These are phyloP conservation scores for Etheostoma perlongum DNA, from an alignment of 2,797 vertebrate genomes.

Conservation along the genomic window DNA sequence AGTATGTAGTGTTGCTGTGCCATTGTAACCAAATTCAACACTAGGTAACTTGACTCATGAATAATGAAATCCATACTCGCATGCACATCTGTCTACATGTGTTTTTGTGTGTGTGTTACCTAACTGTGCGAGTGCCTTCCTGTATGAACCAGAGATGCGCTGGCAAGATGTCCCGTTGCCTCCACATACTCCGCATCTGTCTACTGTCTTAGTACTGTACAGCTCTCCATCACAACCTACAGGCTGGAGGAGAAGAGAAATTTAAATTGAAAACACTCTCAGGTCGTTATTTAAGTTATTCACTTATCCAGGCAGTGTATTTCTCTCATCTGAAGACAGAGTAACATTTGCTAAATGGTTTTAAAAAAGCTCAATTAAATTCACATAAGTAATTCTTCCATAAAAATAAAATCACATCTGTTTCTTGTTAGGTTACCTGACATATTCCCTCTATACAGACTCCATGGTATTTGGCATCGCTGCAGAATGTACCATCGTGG, in stretches of 20 bases:
- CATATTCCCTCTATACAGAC: conserved; percentile 92
- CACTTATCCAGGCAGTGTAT: not conserved
- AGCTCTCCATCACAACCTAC: conserved; percentile 92
- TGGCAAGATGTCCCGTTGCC: conserved; percentile 90
- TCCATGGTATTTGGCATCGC: conserved; percentile 87
- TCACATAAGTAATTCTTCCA: not conserved
- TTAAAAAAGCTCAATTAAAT: not conserved
- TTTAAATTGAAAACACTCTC: not conserved
- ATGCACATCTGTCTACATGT: conserved; percentile 36
- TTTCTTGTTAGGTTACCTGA: conserved; percentile 84
- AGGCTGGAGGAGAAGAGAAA: conserved; percentile 79
- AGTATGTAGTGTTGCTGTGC: not conserved
- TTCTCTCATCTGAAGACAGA: too few relatives aligned
- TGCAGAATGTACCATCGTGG: conserved; percentile 92
- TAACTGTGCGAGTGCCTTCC: conserved; percentile 92
- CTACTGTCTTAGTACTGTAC: conserved; percentile 87
- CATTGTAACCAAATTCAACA: conserved; percentile 5
- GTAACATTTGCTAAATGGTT: not conserved
- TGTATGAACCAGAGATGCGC: conserved; percentile 91
- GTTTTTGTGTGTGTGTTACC: conserved; percentile 79
- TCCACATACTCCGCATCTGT: conserved; percentile 91
- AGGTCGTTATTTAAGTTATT: not conserved
- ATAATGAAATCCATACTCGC: not conserved
- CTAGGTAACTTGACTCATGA: not conserved
- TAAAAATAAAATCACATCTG: not conserved